phyloP scores from a whole-genome alignment of 1,140 invertebrate species.

The Zaprionus ornatus region DNA sequence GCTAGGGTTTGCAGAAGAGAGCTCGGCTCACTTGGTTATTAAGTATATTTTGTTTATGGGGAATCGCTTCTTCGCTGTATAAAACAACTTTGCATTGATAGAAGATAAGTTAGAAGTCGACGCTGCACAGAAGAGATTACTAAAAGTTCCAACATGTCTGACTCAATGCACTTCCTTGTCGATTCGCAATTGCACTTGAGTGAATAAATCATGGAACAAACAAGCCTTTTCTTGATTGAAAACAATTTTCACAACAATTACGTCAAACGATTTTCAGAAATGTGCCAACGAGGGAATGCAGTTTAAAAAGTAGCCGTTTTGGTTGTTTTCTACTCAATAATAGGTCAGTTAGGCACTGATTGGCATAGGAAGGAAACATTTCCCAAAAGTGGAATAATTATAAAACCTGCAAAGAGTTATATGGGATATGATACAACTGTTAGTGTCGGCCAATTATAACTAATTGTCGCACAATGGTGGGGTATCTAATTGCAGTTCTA shows the following conservation, averaged over 20 bases:
- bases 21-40: background rate
- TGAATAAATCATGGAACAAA: constrained; percentile 58
- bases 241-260: constrained; percentile 69
- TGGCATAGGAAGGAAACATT: background rate
- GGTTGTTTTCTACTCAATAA: constrained; percentile 41
- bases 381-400: background rate
- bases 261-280: constrained; percentile 19
- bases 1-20: background rate
- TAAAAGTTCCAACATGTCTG: background rate
- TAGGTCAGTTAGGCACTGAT: constrained; percentile 2
- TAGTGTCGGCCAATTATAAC: background rate
- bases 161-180: constrained; percentile 11
- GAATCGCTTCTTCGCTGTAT: background rate
- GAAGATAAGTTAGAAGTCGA: background rate
- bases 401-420: background rate
- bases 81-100: constrained; percentile 10
- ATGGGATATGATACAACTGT: background rate
- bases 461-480: background rate
- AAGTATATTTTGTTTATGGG: constrained; percentile 1
- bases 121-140: background rate
- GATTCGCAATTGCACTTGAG: constrained; percentile 51
- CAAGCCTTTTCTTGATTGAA: constrained; percentile 44
- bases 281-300: background rate
- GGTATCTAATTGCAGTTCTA: background rate
- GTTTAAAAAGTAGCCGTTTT: background rate